phyloP scores from a whole-genome alignment of 2,797 vertebrate genomes.

The Phalanger gymnotis region DNA sequence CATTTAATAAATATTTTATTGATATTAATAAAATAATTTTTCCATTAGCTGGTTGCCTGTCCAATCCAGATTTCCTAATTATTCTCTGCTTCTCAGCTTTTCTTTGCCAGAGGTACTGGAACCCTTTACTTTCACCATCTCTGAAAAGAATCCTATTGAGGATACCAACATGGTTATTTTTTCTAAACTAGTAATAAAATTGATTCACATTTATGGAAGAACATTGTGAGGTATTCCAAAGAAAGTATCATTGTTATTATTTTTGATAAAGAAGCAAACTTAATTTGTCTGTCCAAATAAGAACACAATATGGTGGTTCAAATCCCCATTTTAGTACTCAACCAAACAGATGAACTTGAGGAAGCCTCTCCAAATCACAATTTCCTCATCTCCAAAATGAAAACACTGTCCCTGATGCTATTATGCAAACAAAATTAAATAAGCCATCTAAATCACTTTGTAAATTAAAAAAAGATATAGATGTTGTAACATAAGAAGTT shows the following conservation, averaged over 20 bases:
- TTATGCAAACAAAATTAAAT: neutral
- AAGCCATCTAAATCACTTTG: neutral
- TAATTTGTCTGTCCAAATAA: neutral
- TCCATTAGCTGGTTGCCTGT: neutral
- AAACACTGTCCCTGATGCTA: neutral
- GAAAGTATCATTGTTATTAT: neutral
- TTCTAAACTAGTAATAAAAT: neutral
- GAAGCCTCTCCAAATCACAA: neutral
- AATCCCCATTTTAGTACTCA: neutral
- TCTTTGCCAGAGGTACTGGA: rapidly evolving
- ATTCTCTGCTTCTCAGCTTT: neutral
- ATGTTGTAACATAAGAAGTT: neutral
- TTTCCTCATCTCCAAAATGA: neutral
- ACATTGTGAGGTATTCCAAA: neutral
- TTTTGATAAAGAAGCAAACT: neutral
- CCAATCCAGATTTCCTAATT: neutral
- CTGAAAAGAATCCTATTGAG: neutral
- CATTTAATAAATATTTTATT: neutral
- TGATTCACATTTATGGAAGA: neutral
- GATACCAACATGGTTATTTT: neutral
- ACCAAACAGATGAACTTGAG: neutral
- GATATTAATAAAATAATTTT: neutral
- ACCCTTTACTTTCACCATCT: neutral
- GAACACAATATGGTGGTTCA: neutral
- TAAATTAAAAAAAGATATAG: neutral